These are phyloP conservation scores for Clunio marinus DNA, from an alignment of 2,888 invertebrate genomes.

Conservation along the genomic window DNA sequence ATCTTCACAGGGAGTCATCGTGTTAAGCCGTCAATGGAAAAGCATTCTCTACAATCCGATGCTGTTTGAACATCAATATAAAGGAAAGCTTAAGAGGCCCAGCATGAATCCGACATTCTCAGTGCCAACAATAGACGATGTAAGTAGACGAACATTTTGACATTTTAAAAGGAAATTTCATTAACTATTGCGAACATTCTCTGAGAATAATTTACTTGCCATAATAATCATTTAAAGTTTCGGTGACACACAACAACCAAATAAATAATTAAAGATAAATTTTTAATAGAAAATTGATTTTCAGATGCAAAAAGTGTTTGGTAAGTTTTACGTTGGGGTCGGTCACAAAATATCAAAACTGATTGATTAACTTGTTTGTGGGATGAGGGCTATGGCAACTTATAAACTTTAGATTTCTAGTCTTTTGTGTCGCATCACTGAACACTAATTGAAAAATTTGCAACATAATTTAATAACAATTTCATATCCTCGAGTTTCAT, in stretches of 20 bases:
- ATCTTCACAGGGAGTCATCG: constrained; percentile 76
- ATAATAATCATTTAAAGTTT: too few species aligned
- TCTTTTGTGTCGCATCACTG: too few species aligned
- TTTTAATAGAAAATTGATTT: background rate
- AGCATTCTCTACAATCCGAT: constrained; percentile 91
- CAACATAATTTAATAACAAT: too few species aligned
- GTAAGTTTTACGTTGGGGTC: constrained; percentile 28
- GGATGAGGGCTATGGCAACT: background rate
- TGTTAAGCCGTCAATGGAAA: constrained; percentile 94
- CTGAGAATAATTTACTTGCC: too few species aligned
- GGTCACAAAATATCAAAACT: background rate
- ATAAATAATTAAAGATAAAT: too few species aligned
- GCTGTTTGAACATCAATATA: constrained; percentile 82
- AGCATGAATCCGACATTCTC: constrained; percentile 81
- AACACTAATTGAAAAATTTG: too few species aligned
- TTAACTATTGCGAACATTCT: background rate
- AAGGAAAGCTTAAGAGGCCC: constrained; percentile 74
- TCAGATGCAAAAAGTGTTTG: constrained; percentile 13
- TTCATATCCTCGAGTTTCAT: too few species aligned
- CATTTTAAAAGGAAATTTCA: too few species aligned
- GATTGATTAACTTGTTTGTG: background rate
- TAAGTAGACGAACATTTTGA: too few species aligned
- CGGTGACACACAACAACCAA: too few species aligned
- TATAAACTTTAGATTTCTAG: constrained; percentile 7
- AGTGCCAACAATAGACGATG: constrained; percentile 77